Evolutionary conservation across 2,113 vertebrate species (phyloP), one percentile per base, ranked within the genome.

Genomic region (Myocastor coypus): DNA sequence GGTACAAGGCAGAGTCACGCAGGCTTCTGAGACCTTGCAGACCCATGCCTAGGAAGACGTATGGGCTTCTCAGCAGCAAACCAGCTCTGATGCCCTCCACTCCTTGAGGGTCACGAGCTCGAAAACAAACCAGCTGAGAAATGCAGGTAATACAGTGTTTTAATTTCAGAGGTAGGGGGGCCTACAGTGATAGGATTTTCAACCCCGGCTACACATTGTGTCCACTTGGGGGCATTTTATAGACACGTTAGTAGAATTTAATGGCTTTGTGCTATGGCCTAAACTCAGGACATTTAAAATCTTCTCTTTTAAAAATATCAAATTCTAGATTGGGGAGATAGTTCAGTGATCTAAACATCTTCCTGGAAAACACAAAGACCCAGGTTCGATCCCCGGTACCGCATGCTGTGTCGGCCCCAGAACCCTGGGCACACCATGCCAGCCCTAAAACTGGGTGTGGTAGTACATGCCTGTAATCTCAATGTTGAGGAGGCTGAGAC

Each of bases 181-280:
- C 11, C 57, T 46, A n/a, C 34, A 34, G 59, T 50, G 26, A 8
- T 3, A 52, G n/a, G 42, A 34, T 22, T 66, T 24, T 4, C 28
- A 55, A 3, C 3, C 12, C 14, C 13, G 55, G 4, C 40, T 86
- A 5, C 0, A 5, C 1, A 1, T 14, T 17, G 34, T 24, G 8
- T 20, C 22, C 40, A 3, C 13, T 32, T 34, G 42, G 11, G 52
- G 8, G 24, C 12, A 26, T 24, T 52, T 78, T 88, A 59, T 57
- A 82, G 26, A 19, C 11, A 20, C 7, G 28, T 42, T 3, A 37
- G 30, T 16, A 37, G 28, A 14, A 73, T 63, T 87, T 61, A 40
- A 52, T 8, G 37, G 71, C 71, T 28, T 71, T 84, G 24, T 5
- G 22, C 7, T 28, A 0, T 13, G 52, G 17, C 64, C 34, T 40